Percentiles rank a stretch among this genome's conserved stretches.
Conservation (phyloP, 2,113 vertebrate species). For the Otis tarda region DNA sequence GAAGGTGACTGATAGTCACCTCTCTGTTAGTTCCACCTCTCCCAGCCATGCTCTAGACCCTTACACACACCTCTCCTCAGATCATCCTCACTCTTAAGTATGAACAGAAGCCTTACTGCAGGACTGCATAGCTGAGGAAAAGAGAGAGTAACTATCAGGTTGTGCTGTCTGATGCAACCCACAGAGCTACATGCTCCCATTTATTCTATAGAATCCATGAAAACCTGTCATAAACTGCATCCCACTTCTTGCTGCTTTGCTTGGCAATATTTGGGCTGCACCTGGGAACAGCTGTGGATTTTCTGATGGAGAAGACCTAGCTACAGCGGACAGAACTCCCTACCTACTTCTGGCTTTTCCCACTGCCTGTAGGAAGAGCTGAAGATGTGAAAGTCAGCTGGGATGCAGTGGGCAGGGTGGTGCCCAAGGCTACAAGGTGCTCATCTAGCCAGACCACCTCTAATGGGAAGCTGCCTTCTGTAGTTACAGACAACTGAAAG, state of each 20-base stretch:
- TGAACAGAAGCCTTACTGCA: neutral
- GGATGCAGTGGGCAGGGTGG: neutral
- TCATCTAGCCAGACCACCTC: neutral
- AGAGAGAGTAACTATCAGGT: neutral
- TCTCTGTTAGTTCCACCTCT: neutral
- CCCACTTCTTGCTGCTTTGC: neutral
- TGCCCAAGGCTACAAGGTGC: neutral
- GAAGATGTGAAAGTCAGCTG: neutral
- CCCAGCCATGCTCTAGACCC: neutral
- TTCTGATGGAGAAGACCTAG: neutral
- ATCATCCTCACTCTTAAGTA: neutral
- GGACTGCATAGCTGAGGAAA: neutral
- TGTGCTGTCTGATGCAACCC: neutral
- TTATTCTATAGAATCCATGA: neutral
- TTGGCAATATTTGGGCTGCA: neutral
- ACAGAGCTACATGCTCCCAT: neutral
- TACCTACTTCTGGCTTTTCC: neutral
- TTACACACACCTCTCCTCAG: neutral
- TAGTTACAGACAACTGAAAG: neutral
- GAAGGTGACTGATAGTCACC: neutral
- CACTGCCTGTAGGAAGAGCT: neutral
- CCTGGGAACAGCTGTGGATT: neutral
- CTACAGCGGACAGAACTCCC: neutral
- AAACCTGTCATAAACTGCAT: neutral
- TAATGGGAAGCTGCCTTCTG: neutral